Conservation (phyloP, 2,797 vertebrate genomes). For the Nothura maculosa region DNA sequence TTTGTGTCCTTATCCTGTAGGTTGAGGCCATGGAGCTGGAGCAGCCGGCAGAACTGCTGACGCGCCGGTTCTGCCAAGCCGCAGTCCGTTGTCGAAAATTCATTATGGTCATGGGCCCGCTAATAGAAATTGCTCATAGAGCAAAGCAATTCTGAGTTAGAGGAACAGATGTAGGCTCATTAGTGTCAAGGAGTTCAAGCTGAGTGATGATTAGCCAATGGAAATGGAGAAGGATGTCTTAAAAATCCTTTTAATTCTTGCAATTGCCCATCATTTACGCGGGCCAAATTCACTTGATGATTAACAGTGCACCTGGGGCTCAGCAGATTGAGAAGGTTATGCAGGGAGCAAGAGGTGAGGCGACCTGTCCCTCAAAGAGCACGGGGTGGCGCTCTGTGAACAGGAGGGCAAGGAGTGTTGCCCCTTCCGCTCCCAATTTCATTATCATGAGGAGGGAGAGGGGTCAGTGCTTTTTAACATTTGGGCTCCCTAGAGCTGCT, state of each 20-base stretch:
- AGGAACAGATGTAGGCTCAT: conserved; percentile 46
- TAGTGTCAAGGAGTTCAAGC: conserved; percentile 59
- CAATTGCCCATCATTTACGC: background rate
- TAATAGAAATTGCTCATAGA: conserved; percentile 51
- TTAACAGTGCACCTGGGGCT: background rate
- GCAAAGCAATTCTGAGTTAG: conserved; percentile 51
- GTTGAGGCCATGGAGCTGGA: background rate
- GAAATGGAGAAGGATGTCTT: background rate
- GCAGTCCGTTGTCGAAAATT: conserved; percentile 44
- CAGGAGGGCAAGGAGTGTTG: too few species aligned
- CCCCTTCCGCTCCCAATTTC: background rate
- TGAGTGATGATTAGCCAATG: conserved; percentile 40
- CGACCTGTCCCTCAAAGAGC: background rate
- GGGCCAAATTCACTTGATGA: background rate
- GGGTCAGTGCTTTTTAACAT: accelerated
- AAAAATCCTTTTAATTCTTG: conserved; percentile 16
- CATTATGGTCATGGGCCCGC: conserved; percentile 40
- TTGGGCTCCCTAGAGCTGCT: background rate
- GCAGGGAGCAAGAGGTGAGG: background rate
- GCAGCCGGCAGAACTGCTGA: conserved; percentile 31
- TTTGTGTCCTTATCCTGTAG: background rate
- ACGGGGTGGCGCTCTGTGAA: background rate
- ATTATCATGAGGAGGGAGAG: background rate
- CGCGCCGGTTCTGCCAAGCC: conserved; percentile 20
- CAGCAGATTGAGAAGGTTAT: background rate